Conservation (phyloP, 2,113 vertebrate genomes). For the Protobothrops flavoviridis region DNA sequence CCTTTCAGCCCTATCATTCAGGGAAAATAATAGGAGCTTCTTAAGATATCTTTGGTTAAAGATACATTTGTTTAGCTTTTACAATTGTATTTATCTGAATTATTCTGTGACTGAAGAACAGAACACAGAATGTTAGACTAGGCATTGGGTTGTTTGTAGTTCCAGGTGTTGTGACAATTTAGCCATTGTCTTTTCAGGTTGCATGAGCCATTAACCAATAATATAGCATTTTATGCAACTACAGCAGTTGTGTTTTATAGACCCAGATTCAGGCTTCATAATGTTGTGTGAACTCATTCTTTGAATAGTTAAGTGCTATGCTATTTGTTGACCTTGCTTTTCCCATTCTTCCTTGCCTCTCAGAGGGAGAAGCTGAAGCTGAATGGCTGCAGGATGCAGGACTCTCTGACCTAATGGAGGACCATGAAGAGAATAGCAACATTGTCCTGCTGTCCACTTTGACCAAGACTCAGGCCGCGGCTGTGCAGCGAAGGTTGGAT, state of each 20-base stretch:
- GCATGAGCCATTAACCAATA: neutral
- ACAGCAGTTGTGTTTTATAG: neutral
- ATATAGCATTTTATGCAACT: neutral
- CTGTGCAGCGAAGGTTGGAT: constrained; percentile 80
- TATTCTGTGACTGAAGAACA: neutral
- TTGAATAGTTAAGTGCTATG: fast-evolving
- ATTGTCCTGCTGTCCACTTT: constrained; percentile 82
- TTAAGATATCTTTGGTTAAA: neutral
- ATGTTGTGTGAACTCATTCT: neutral
- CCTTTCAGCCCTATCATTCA: neutral
- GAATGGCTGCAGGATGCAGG: constrained; percentile 87
- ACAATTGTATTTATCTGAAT: neutral
- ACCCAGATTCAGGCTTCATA: neutral
- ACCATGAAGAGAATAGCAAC: constrained; percentile 72
- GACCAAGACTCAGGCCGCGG: constrained; percentile 83
- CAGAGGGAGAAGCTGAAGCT: constrained; percentile 84
- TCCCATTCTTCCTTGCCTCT: neutral
- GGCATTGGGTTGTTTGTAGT: neutral
- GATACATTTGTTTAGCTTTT: neutral
- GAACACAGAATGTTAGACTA: neutral
- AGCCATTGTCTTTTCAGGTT: neutral
- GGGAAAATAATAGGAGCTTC: neutral
- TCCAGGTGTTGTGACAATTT: neutral
- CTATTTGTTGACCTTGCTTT: neutral
- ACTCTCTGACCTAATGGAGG: constrained; percentile 78